Evolutionary conservation across 2,113 vertebrate genomes (phyloP).

Genomic region (Lagopus leucura): DNA sequence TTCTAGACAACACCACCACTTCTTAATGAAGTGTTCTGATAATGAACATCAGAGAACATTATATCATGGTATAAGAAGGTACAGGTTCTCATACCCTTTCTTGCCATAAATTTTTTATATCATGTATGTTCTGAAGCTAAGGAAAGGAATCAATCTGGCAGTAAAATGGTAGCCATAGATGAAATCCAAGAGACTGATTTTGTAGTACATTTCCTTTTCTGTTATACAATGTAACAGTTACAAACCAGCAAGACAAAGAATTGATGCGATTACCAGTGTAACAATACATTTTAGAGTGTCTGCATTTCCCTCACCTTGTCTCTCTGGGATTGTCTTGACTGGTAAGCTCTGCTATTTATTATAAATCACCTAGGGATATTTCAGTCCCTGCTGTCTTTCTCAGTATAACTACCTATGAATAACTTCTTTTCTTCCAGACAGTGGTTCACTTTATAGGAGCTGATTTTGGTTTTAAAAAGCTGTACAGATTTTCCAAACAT

Average conservation of each 20-base stretch:
- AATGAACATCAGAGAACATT: not conserved
- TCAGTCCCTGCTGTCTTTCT: conserved; percentile 18
- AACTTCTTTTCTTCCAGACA: conserved; percentile 8
- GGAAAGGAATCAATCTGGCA: not conserved
- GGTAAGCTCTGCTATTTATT: not conserved
- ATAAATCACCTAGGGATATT: conserved; percentile 19
- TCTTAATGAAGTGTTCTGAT: not conserved
- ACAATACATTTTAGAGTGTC: not conserved
- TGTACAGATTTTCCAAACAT: not conserved
- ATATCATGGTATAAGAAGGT: not conserved
- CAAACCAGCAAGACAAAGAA: conserved; percentile 25
- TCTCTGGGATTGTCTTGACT: conserved; percentile 10
- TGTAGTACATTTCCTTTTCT: not conserved
- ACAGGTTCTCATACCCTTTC: not conserved
- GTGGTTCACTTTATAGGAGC: not conserved
- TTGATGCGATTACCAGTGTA: not conserved
- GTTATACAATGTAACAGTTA: not conserved
- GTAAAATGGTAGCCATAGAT: not conserved
- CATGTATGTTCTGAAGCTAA: not conserved
- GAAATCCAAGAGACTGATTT: not conserved
- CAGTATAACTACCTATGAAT: not conserved
- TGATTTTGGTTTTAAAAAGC: conserved; percentile 11
- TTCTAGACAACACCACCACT: not conserved
- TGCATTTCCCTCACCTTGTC: not conserved
- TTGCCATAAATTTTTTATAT: not conserved